Conservation (phyloP, 2,113 vertebrate genomes). For the Jaculus jaculus region DNA sequence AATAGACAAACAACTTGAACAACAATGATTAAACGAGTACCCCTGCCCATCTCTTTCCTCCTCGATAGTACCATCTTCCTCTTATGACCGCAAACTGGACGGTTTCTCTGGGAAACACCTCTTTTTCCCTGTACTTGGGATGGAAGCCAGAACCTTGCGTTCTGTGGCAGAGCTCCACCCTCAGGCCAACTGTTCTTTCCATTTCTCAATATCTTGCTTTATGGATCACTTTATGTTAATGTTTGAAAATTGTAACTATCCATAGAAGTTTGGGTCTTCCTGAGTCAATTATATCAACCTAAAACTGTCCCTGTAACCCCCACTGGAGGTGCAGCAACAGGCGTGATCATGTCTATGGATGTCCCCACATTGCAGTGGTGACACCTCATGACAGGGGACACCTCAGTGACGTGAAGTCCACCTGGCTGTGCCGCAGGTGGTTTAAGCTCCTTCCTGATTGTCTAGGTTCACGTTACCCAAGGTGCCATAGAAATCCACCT, state of each 20-base stretch:
- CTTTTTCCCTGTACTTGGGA: not conserved
- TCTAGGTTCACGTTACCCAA: not conserved
- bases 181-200: not conserved
- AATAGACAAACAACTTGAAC: not conserved
- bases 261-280: not conserved
- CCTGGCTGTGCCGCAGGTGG: not conserved
- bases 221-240: not conserved
- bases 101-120: not conserved
- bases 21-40: not conserved
- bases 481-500: not conserved
- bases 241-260: not conserved
- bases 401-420: not conserved
- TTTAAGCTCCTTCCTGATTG: too few relatives aligned
- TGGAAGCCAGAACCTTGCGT: too few relatives aligned
- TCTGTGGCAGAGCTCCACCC: not conserved
- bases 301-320: not conserved
- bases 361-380: too few relatives aligned
- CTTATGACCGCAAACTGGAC: not conserved
- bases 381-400: not conserved
- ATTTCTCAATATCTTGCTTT: not conserved
- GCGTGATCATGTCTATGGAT: not conserved
- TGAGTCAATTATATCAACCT: not conserved
- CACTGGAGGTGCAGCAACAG: not conserved
- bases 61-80: too few relatives aligned
- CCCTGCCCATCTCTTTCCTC: not conserved